Evolutionary conservation across 2,888 invertebrate genomes (phyloP).

Genomic region (Himalopsyche tibetana): DNA sequence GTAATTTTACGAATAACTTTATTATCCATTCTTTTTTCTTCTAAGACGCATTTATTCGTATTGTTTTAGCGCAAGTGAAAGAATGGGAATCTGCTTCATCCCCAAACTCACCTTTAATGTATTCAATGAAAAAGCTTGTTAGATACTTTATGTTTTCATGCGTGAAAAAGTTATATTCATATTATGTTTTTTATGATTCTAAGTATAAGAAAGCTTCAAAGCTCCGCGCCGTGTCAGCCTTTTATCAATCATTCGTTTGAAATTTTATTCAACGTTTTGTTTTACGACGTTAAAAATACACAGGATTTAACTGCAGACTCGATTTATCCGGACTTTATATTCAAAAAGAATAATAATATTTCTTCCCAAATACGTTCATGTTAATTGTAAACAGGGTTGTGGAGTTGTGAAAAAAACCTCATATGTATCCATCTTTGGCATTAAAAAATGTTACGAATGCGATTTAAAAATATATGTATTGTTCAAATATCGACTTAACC

Average conservation of each 20-base stretch:
- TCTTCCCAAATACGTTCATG: too few species aligned
- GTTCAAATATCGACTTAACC: too few species aligned
- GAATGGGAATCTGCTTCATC: conserved; percentile 28
- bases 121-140: conserved; percentile 41
- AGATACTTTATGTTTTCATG: conserved; percentile 24
- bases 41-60: conserved; percentile 41
- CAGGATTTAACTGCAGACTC: background rate
- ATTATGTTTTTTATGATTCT: conserved; percentile 33
- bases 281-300: conserved; percentile 5
- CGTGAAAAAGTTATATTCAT: conserved; percentile 40
- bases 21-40: conserved; percentile 37
- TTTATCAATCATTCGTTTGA: conserved; percentile 38
- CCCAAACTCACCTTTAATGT: conserved; percentile 40
- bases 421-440: too few species aligned
- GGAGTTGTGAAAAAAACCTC: too few species aligned
- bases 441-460: too few species aligned
- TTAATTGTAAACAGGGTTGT: too few species aligned
- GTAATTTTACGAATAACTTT: conserved; percentile 50
- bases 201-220: conserved; percentile 26
- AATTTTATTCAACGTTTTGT: conserved; percentile 2
- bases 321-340: too few species aligned
- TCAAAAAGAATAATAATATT: too few species aligned
- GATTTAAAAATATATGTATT: too few species aligned
- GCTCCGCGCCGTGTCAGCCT: background rate
- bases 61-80: conserved; percentile 43